Evolutionary conservation across 1,140 invertebrate genomes (phyloP).

Genomic region (Dermatophagoides farinae): DNA sequence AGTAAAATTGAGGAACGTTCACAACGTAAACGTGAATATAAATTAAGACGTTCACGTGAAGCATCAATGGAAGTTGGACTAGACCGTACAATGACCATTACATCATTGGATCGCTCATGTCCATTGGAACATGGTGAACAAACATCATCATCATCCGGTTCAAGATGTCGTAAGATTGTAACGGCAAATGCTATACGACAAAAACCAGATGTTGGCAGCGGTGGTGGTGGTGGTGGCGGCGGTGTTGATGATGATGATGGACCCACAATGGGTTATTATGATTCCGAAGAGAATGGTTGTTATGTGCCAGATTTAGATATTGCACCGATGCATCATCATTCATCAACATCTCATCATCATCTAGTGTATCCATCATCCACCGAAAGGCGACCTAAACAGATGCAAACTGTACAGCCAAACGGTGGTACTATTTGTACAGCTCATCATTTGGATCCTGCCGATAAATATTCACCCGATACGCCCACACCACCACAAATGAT

Average conservation of each 20-base stretch:
- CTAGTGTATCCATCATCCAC: slow-evolving; percentile 16
- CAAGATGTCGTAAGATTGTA: neutral
- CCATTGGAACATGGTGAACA: neutral
- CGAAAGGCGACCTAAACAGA: slow-evolving; percentile 15
- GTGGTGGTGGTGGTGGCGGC: slow-evolving; percentile 17
- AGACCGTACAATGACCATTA: slow-evolving; percentile 14
- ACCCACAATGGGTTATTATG: neutral
- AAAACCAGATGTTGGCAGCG: neutral
- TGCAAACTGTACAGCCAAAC: slow-evolving; percentile 14
- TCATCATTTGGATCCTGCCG: neutral
- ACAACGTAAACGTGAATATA: slow-evolving; percentile 21
- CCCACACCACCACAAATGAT: neutral
- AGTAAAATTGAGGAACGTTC: slow-evolving; percentile 21
- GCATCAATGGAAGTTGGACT: slow-evolving; percentile 18
- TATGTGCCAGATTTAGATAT: slow-evolving; percentile 21
- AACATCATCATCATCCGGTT: neutral
- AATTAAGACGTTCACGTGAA: slow-evolving; percentile 20
- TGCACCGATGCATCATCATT: neutral
- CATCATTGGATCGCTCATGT: neutral
- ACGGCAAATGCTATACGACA: slow-evolving; percentile 1
- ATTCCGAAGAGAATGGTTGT: slow-evolving; percentile 19
- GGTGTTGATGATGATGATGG: slow-evolving; percentile 14
- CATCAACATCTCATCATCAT: neutral
- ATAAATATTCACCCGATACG: slow-evolving; percentile 12
- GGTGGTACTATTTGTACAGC: slow-evolving; percentile 12